Base-by-base conservation (phyloP, 2,888 invertebrate genomes). In the Tuberolachnus salignus region DNA sequence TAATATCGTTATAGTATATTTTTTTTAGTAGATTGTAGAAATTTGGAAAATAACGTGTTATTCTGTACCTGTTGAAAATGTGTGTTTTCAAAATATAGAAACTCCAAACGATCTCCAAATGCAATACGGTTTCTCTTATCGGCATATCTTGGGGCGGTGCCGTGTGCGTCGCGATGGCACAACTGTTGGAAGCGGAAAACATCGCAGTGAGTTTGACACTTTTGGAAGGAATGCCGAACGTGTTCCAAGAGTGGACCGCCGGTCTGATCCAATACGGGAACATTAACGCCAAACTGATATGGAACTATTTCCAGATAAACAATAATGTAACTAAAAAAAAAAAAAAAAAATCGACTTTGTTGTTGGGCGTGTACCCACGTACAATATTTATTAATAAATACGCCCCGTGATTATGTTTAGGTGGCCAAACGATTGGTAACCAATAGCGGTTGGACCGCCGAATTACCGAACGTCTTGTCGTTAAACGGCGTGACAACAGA, bases 141-240 rank as follows among this genome's bases (percentile, higher is more conserved):
- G 75, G 75, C 4, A 4, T 26, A 21, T 67, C 75, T 8, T 78
- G 75, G 75, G 75, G 75, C 8, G 49, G 67, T 46, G 16, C 46
- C 6, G 67, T 78, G 9, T 55, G 55, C 16, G 11, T 59, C 19
- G 10, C 49, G 3, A 78, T 78, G 26, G 67, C 75, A 34, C 75
- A 78, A 23, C 10, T 78, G 16, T 49, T 78, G 57, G 75, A 78
- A 49, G 57, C 67, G 14, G 75, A 78, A 13, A 57, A 67, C 26
- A 57, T 59, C 14, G 53, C 57, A n/a, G 75, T 78, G n/a, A 67
- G 66, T 13, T 6, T 78, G 4, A 57, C 59, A 6, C 26, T 78
- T 3, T 21, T 78, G 34, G 67, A 78, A 14, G 59, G 67, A 11
- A 16, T 49, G 16, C 67, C 67, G n/a, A 8, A 55, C 34, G 21